Base-by-base conservation (phyloP, 1,140 invertebrate species). In the Papilio machaon region DNA sequence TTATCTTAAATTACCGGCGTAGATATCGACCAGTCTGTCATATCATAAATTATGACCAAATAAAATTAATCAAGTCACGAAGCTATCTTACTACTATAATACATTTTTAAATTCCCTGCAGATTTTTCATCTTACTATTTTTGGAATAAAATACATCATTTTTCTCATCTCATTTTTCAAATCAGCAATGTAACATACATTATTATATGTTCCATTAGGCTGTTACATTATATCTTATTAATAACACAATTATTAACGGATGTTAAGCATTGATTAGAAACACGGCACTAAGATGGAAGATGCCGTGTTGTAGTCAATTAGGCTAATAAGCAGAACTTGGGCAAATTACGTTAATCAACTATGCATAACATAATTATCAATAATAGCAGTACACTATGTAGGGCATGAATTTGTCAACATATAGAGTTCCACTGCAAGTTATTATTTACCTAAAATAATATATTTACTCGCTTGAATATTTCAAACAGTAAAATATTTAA, bases 1-100 rank as follows among this genome's bases (percentile, higher is more conserved):
- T 70, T 70, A 11, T 70, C 64, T 30, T 70, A 70, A 70, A 70
- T 70, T 38, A 70, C 13, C 64, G 5, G 13, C 35, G 64, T 70
- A 30, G 64, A 35, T 30, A 11, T 70, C 64, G 13, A 38, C 64
- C 30, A 38, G 2, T 15, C 64, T 70, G 64, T 70, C 30, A 70
- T 15, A 35, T 38, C 13, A 70, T 67, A 70, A 70, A 70, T 38
- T 35, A 70, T 30, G 64, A 35, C 30, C 30, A 1, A 70, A 38
- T 67, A 8, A 19, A n/a, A 60, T 19, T 35, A 35, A 70, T 13
- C 11, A 35, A 70, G 30, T 15, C 64, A 11, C 2, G 4, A 70
- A 70, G 11, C 6, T 35, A 35, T 13, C 13, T 11, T 64, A 64
- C n/a, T 60, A 15, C n/a, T 9, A 19, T 19, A 17, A 19, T 58